Percentiles rank a stretch among this genome's conserved stretches.
phyloP scores from a whole-genome alignment of 2,113 vertebrate genomes.

The Tupaia tana region DNA sequence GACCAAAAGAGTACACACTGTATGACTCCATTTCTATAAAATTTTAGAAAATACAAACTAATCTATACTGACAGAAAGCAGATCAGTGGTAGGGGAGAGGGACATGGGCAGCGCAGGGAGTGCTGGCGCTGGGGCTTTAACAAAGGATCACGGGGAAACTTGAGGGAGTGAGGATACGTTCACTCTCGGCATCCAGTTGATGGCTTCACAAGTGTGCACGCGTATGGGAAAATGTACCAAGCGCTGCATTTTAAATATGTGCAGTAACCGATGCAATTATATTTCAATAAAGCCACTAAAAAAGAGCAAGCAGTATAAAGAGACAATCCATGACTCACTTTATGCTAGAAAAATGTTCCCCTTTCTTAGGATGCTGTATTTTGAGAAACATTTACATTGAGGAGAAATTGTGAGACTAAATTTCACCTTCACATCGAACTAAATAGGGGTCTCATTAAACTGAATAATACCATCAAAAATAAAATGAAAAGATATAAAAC shows the following conservation, averaged over 20 bases:
- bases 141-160: background rate
- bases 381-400: background rate
- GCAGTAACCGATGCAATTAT: background rate
- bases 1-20: background rate
- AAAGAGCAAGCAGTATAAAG: background rate
- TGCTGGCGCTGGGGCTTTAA: background rate
- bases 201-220: background rate
- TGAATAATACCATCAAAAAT: background rate
- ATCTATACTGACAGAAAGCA: slow-evolving; percentile 19
- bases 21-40: background rate
- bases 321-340: background rate
- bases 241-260: background rate
- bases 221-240: background rate
- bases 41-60: slow-evolving; percentile 15
- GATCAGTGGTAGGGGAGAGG: background rate
- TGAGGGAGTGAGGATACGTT: background rate
- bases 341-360: background rate
- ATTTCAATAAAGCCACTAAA: background rate
- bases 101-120: fast-evolving
- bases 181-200: background rate
- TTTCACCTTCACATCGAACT: background rate
- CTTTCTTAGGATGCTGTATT: background rate
- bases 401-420: background rate
- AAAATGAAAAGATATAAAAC: background rate
- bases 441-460: background rate